Conservation (phyloP, 2,888 invertebrate genomes). For the Podabrus alpinus region DNA sequence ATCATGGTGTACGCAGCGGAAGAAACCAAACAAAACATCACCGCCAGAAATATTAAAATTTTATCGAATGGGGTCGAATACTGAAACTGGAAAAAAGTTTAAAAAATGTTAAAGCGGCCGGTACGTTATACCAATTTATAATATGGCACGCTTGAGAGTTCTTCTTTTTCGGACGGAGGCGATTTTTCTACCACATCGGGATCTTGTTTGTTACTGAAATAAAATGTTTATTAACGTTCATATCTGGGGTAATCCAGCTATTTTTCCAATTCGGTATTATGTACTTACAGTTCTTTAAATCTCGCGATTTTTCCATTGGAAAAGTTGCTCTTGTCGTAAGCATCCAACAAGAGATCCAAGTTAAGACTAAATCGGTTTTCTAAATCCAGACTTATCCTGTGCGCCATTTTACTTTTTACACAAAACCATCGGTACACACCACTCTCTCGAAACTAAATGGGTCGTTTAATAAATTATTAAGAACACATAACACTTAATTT, state of each 20-base stretch:
- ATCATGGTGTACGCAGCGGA: slow-evolving; percentile 70
- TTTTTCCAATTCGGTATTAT: no score
- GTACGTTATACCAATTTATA: background rate
- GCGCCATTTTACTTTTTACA: background rate
- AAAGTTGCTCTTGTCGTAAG: background rate
- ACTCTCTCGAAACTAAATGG: background rate
- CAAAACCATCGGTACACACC: background rate
- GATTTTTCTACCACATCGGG: background rate
- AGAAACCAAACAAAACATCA: slow-evolving; percentile 62
- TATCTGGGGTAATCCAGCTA: no score
- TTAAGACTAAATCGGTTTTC: background rate
- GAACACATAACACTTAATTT: no score
- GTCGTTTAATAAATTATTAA: background rate
- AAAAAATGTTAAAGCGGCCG: background rate
- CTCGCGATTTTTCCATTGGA: background rate
- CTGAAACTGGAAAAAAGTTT: slow-evolving; percentile 65
- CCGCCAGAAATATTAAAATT: slow-evolving; percentile 61
- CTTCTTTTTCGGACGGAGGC: background rate
- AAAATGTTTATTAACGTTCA: no score
- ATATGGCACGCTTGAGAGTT: background rate
- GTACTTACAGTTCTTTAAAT: background rate
- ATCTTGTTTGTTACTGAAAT: background rate
- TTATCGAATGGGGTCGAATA: slow-evolving; percentile 66
- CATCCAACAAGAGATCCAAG: background rate
- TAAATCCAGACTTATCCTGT: background rate